Evolutionary conservation across 1,140 invertebrate genomes (phyloP).

Genomic region (Caerostris extrusa): DNA sequence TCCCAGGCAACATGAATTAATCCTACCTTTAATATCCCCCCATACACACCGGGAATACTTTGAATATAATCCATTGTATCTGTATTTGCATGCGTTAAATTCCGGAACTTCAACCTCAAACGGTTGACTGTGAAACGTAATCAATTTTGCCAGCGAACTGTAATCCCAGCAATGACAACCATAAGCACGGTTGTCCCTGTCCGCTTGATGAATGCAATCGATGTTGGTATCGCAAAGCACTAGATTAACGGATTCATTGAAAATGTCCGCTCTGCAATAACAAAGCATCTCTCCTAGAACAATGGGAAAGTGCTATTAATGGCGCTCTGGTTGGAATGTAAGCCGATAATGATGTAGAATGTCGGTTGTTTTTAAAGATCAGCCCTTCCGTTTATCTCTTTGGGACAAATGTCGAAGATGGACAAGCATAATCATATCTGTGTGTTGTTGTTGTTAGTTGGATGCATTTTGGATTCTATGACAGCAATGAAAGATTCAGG

Average conservation of each 20-base stretch:
- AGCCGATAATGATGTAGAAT: neutral
- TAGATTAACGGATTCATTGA: slow-evolving; percentile 25
- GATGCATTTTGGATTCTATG: neutral
- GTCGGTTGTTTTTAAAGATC: neutral
- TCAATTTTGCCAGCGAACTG: neutral
- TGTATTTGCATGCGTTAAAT: slow-evolving; percentile 26
- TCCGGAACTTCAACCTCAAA: neutral
- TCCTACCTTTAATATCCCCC: slow-evolving; percentile 17
- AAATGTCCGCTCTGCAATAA: slow-evolving; percentile 1
- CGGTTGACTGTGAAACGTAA: slow-evolving; percentile 24
- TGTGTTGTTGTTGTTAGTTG: neutral
- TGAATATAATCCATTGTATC: slow-evolving; percentile 35
- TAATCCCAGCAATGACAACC: neutral
- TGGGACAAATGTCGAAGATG: neutral
- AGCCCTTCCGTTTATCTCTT: neutral
- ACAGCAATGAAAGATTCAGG: neutral
- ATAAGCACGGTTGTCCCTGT: neutral
- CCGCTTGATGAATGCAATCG: slow-evolving; percentile 18
- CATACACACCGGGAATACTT: neutral
- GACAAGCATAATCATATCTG: neutral
- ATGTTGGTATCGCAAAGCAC: neutral
- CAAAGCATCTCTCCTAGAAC: neutral
- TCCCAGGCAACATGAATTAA: neutral
- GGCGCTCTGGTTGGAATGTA: neutral
- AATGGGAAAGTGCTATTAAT: neutral